Percentiles rank a stretch among this genome's conserved stretches.
These are phyloP conservation scores for Lithophane semibrunnea DNA, from an alignment of 2,888 invertebrate species.

Conservation along the genomic window DNA sequence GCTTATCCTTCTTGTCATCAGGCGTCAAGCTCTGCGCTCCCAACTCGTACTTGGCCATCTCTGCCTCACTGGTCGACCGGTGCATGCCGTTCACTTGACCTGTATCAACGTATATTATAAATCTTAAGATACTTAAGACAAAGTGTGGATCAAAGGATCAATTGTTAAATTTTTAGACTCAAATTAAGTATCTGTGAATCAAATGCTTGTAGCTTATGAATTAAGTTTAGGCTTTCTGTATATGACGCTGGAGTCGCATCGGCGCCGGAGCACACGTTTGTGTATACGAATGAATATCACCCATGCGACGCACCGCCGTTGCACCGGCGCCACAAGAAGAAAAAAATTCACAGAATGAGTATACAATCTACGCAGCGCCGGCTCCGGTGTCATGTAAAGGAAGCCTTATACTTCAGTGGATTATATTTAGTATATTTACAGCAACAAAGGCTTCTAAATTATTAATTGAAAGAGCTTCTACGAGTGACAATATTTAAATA, in stretches of 20 bases:
- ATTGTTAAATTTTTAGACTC: background rate
- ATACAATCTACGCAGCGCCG: too few species aligned
- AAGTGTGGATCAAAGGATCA: constrained; percentile 29
- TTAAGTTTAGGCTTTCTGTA: background rate
- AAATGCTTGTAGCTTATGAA: constrained; percentile 1
- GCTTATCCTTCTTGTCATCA: constrained; percentile 93
- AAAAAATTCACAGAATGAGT: too few species aligned
- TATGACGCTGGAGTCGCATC: too few species aligned
- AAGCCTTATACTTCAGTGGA: too few species aligned
- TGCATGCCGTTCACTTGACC: constrained; percentile 91
- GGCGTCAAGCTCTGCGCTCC: constrained; percentile 79
- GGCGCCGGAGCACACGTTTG: too few species aligned
- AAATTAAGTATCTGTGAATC: background rate
- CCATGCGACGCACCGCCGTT: too few species aligned
- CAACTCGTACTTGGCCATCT: constrained; percentile 93
- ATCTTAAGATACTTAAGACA: background rate
- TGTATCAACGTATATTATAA: constrained; percentile 41
- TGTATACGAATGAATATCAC: too few species aligned
- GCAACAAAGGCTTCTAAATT: background rate
- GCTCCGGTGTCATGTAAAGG: too few species aligned
- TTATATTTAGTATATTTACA: background rate
- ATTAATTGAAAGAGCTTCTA: background rate
- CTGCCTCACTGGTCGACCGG: constrained; percentile 94
- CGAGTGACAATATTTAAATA: background rate
- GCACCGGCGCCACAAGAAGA: too few species aligned